Percentiles rank a stretch among this genome's conserved stretches.
Evolutionary conservation across 2,888 invertebrate species (phyloP).

Genomic region (Caenorhabditis macrosperma): DNA sequence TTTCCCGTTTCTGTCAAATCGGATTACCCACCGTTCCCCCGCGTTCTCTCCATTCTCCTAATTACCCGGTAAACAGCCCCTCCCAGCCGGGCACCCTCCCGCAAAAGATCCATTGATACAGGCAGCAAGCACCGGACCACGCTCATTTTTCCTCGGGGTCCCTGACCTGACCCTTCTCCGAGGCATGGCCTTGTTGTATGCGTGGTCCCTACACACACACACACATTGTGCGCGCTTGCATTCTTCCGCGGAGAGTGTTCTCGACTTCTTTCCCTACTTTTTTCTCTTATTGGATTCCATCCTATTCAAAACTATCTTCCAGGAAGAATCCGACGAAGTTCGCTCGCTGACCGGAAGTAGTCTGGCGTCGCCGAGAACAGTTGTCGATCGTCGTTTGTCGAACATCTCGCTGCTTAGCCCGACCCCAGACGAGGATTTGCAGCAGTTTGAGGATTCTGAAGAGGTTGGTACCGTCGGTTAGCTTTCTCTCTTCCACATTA

Average conservation of each 20-base stretch:
- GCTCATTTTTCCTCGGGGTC: slow-evolving; percentile 21
- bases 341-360: slow-evolving; percentile 66
- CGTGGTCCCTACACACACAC: background rate
- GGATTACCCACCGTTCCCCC: slow-evolving; percentile 33
- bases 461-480: slow-evolving; percentile 16
- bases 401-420: slow-evolving; percentile 57
- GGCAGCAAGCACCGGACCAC: background rate
- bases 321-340: slow-evolving; percentile 74
- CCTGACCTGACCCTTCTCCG: slow-evolving; percentile 49
- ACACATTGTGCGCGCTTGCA: slow-evolving; percentile 5
- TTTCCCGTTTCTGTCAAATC: slow-evolving; percentile 11
- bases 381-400: slow-evolving; percentile 59
- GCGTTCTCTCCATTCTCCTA: slow-evolving; percentile 25
- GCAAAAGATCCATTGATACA: slow-evolving; percentile 39
- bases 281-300: background rate
- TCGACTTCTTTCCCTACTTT: slow-evolving; percentile 5
- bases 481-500: background rate
- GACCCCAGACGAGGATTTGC: slow-evolving; percentile 57
- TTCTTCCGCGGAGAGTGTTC: background rate
- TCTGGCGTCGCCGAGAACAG: slow-evolving; percentile 68
- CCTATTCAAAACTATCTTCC: background rate
- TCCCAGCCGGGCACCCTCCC: too few species aligned
- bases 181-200: slow-evolving; percentile 29
- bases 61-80: slow-evolving; percentile 47
- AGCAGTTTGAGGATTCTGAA: slow-evolving; percentile 24